Percentiles rank a stretch among this genome's conserved stretches.
These are phyloP conservation scores for Cantharis flavilabris DNA, from an alignment of 2,888 invertebrate genomes.

Conservation along the genomic window DNA sequence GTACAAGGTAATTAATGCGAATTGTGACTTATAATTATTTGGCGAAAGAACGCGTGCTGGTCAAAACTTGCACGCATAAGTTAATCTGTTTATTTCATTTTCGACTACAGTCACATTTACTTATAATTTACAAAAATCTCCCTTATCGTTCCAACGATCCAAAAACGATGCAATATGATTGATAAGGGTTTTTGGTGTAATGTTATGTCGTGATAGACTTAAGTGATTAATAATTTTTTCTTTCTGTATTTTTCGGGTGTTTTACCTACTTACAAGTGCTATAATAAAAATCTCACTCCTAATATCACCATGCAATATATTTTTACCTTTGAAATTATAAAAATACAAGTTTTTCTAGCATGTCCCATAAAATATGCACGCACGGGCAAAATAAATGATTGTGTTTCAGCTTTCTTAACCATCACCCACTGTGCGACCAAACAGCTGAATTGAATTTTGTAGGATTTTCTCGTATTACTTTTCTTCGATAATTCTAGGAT, in stretches of 20 bases:
- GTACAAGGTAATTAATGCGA: constrained; percentile 46
- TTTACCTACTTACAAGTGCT: constrained; percentile 10
- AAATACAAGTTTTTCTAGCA: constrained; percentile 44
- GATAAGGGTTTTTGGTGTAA: not conserved
- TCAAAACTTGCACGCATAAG: constrained; percentile 39
- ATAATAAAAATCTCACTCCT: constrained; percentile 38
- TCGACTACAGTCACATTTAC: not conserved
- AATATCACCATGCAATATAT: constrained; percentile 46
- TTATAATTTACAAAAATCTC: constrained; percentile 4
- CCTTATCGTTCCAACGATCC: not conserved
- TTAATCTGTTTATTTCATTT: constrained; percentile 24
- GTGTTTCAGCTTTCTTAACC: constrained; percentile 27
- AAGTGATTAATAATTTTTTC: constrained; percentile 6
- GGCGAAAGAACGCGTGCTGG: constrained; percentile 43
- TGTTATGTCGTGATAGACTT: not conserved
- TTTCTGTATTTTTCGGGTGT: not conserved
- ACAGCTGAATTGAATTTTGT: constrained; percentile 27
- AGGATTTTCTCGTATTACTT: constrained; percentile 23
- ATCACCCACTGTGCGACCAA: constrained; percentile 24
- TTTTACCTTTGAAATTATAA: constrained; percentile 51
- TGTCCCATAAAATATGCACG: constrained; percentile 47
- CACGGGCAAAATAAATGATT: constrained; percentile 41
- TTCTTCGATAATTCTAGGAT: constrained; percentile 14
- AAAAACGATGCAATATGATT: not conserved
- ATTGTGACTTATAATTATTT: constrained; percentile 42